Percentiles rank a stretch among this genome's conserved stretches.
These are phyloP conservation scores for Isichthys henryi DNA, from an alignment of 2,113 vertebrate species.

Conservation along the genomic window DNA sequence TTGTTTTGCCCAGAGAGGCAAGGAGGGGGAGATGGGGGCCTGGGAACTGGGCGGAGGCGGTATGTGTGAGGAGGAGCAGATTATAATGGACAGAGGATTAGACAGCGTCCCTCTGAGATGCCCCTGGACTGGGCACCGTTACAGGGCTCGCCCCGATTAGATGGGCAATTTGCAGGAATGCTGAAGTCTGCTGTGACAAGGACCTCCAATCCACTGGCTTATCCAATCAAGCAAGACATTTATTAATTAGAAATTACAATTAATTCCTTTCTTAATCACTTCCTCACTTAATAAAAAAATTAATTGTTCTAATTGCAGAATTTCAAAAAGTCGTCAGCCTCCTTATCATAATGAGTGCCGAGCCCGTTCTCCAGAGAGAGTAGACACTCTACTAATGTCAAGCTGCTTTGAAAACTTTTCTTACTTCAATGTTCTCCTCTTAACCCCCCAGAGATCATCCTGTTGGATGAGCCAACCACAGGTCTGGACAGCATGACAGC, in stretches of 20 bases:
- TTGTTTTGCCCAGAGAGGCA: constrained; percentile 2
- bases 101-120: constrained; percentile 23
- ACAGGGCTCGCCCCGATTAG: constrained; percentile 55
- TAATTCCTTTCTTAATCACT: constrained; percentile 61
- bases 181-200: constrained; percentile 43
- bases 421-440: constrained; percentile 13
- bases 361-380: constrained; percentile 43
- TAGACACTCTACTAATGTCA: constrained; percentile 42
- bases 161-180: constrained; percentile 31
- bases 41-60: constrained; percentile 15
- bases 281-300: constrained; percentile 55
- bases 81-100: constrained; percentile 53
- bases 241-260: constrained; percentile 68
- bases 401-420: constrained; percentile 7
- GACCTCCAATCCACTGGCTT: constrained; percentile 55
- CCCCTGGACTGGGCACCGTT: constrained; percentile 39
- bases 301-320: constrained; percentile 67
- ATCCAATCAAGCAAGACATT: constrained; percentile 62
- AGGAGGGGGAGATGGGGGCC: constrained; percentile 29
- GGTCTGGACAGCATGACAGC: constrained; percentile 91
- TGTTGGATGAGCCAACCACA: constrained; percentile 90
- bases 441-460: constrained; percentile 71
- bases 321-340: constrained; percentile 53
- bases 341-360: constrained; percentile 52
- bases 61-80: constrained; percentile 44